Conservation (phyloP, 2,888 invertebrate species). For the Coelopa pilipes region DNA sequence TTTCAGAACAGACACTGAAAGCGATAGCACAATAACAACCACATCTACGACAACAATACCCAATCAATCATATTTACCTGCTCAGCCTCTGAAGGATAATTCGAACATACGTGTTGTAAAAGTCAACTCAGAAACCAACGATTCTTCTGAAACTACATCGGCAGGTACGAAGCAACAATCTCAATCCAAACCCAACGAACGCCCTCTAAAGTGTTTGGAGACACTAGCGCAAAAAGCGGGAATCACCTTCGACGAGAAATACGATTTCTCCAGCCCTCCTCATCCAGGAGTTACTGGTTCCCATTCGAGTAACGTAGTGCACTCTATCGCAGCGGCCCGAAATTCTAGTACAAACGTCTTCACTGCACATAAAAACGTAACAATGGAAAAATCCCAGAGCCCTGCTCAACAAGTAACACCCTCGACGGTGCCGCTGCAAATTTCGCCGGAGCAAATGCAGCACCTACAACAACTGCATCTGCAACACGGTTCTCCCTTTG, state of each 20-base stretch:
- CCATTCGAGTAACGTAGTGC: conserved; percentile 24
- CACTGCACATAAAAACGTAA: conserved; percentile 41
- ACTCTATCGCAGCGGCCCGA: conserved; percentile 27
- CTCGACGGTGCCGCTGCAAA: conserved; percentile 63
- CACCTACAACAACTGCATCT: conserved; percentile 73
- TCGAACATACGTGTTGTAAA: conserved; percentile 62
- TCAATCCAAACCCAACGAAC: conserved; percentile 58
- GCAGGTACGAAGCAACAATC: conserved; percentile 55
- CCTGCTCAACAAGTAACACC: conserved; percentile 67
- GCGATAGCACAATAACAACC: conserved; percentile 38
- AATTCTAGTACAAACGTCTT: conserved; percentile 28
- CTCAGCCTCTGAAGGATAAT: conserved; percentile 63
- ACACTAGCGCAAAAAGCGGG: conserved; percentile 80
- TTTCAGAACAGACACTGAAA: conserved; percentile 59
- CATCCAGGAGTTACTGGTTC: conserved; percentile 46
- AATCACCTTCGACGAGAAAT: conserved; percentile 79
- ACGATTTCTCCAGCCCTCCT: conserved; percentile 73
- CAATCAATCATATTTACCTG: conserved; percentile 59
- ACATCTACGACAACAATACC: conserved; percentile 48
- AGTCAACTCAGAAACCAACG: conserved; percentile 55
- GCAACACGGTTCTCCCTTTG: conserved; percentile 70
- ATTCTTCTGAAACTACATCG: conserved; percentile 67
- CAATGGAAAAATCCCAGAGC: conserved; percentile 73
- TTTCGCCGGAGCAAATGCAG: conserved; percentile 69
- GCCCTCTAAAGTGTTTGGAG: conserved; percentile 76